Evolutionary conservation across 2,113 vertebrate species (phyloP).

Genomic region (Tylochromis polylepis): DNA sequence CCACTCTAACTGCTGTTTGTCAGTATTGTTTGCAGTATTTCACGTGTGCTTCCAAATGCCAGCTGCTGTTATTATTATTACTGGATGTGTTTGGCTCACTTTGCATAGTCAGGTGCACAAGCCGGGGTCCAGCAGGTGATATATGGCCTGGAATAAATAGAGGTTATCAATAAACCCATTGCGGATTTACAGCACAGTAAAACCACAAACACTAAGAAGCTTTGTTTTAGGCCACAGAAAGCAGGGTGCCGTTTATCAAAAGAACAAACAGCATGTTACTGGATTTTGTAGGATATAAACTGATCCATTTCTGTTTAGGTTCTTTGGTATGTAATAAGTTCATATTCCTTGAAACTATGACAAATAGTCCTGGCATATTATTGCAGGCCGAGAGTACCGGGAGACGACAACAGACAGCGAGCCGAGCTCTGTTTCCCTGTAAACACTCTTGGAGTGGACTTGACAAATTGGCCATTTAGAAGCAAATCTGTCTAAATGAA

Average conservation of each 20-base stretch:
- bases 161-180: not conserved
- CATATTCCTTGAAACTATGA: not conserved
- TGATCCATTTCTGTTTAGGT: not conserved
- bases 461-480: slow-evolving; percentile 6
- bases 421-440: not conserved
- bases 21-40: not conserved
- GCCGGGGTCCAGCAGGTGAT: not conserved
- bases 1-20: not conserved
- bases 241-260: slow-evolving; percentile 7
- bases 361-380: not conserved
- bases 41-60: not conserved
- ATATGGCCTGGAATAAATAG: not conserved
- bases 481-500: slow-evolving; percentile 12
- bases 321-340: not conserved
- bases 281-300: slow-evolving; percentile 12
- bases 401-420: not conserved
- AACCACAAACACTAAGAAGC: not conserved
- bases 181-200: not conserved
- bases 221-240: slow-evolving; percentile 6
- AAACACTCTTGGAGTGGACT: not conserved
- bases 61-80: not conserved
- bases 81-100: not conserved
- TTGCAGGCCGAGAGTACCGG: not conserved
- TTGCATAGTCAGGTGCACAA: not conserved
- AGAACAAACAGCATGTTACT: not conserved